Evolutionary conservation across 2,888 invertebrate genomes (phyloP).

Genomic region (Unio delphinus): DNA sequence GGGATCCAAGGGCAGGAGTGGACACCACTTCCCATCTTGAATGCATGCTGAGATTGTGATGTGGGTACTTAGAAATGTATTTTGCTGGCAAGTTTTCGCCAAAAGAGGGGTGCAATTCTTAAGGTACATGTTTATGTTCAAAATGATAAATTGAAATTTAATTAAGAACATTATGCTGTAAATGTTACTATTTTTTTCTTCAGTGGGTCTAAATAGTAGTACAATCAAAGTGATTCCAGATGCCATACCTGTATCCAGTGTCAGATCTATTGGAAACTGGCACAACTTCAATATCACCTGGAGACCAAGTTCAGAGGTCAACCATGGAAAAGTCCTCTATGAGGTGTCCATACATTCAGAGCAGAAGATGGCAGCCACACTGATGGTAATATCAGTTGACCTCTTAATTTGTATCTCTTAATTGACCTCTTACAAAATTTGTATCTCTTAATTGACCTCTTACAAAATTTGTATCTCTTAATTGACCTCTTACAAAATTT

Average conservation of each 20-base stretch:
- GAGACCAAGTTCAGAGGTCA: constrained; percentile 80
- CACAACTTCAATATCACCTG: constrained; percentile 88
- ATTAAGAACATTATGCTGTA: not conserved
- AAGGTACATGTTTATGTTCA: no score
- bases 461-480: no score
- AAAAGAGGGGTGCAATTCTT: no score
- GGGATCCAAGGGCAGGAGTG: no score
- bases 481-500: no score
- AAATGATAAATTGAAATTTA: not conserved
- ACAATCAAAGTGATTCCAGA: constrained; percentile 78
- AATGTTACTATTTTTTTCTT: constrained; percentile 8
- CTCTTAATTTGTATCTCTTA: no score
- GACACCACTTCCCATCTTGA: no score
- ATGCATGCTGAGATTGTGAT: no score
- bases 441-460: no score
- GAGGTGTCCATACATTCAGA: constrained; percentile 76
- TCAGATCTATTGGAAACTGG: constrained; percentile 83
- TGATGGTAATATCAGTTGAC: constrained; percentile 3
- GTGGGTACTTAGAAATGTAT: no score
- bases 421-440: no score
- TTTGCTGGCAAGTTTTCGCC: no score
- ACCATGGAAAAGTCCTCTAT: constrained; percentile 87
- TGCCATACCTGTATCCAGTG: constrained; percentile 78
- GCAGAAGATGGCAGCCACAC: constrained; percentile 14
- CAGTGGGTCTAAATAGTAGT: constrained; percentile 38